phyloP scores from a whole-genome alignment of 2,113 vertebrate genomes.

The Strigops habroptila region DNA sequence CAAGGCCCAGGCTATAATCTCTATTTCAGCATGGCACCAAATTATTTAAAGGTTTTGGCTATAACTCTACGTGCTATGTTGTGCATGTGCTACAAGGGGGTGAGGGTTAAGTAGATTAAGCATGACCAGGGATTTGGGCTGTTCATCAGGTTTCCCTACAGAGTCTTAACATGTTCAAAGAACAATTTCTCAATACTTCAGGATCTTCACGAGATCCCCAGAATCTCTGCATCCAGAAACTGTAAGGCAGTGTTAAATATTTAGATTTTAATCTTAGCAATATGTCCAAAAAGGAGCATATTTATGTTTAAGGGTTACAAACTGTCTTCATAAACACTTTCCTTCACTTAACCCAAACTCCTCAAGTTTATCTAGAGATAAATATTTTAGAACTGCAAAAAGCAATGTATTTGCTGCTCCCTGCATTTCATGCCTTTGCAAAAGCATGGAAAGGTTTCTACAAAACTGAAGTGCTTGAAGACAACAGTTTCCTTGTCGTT shows the following conservation, averaged over 20 bases:
- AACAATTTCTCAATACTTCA: not conserved
- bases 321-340: not conserved
- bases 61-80: not conserved
- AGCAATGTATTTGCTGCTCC: not conserved
- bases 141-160: not conserved
- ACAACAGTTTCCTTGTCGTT: not conserved
- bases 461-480: not conserved
- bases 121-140: not conserved
- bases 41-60: not conserved
- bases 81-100: not conserved
- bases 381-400: not conserved
- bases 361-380: not conserved
- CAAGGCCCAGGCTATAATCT: not conserved
- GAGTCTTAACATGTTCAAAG: not conserved
- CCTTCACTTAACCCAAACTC: not conserved
- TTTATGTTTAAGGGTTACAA: not conserved
- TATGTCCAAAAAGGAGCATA: not conserved
- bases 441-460: not conserved
- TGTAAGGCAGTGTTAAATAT: not conserved
- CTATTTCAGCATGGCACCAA: not conserved
- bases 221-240: not conserved
- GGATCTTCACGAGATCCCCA: not conserved
- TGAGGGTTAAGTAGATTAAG: not conserved
- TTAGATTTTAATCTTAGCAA: not conserved
- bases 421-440: not conserved